Base-by-base conservation (phyloP, 2,113 vertebrate species). In the Crypturellus undulatus region DNA sequence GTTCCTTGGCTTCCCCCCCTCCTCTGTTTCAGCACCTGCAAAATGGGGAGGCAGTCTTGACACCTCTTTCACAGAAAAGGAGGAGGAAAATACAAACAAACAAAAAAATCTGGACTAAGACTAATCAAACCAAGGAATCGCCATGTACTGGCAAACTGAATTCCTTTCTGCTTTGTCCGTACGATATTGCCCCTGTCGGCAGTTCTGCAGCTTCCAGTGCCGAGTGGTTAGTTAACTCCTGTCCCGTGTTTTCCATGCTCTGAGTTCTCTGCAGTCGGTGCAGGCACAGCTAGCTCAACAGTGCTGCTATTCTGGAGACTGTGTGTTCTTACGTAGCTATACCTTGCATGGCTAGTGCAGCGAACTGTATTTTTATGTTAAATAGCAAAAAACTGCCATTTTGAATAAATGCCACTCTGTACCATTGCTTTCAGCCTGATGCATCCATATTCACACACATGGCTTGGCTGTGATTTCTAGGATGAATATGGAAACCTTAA, bases 231-330 rank as follows among this genome's bases (percentile, higher is more conserved):
- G 6, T 64, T 64, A 62, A 19, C 34, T 71, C n/a, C 64, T 63
- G 42, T 6, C 14, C 9, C 4, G 54, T 30, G 30, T 25, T 7
- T 64, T 32, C 15, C 26, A 40, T 2, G 2, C 21, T 40, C 68
- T 25, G n/a, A 18, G 30, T 45, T 11, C 47, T 76, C 28, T 24
- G 34, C 4, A 4, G 40, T 32, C 12, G 0, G 0, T 49, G 8
- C 0, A 8, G 52, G 49, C 45, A 75, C 38, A 65, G 10, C 43
- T 45, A 22, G 25, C 32, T 36, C 18, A 36, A 40, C n/a, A 15
- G 6, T 38, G 30, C 34, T 79, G 58, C 28, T 5, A 2, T 64
- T 64, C 32, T 87, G n/a, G 20, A 52, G 73, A 16, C 22, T 8
- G 17, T 11, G 19, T 3, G 8, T 47, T 79, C 30, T 43, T 36